Base-by-base conservation (phyloP, 2,888 invertebrate species). In the Mesorhabditis sp. region DNA sequence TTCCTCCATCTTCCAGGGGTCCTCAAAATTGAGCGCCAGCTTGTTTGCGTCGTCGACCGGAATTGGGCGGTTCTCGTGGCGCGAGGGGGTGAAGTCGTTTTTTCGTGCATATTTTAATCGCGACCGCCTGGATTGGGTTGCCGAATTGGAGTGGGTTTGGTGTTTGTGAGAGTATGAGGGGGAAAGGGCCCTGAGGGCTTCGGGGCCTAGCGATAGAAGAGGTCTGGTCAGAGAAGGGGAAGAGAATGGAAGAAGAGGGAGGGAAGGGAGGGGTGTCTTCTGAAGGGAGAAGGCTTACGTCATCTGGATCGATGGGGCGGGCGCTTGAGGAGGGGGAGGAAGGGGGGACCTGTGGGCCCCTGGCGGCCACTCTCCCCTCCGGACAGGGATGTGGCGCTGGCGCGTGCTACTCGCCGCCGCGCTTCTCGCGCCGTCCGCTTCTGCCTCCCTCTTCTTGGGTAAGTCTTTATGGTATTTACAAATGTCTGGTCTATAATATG, bases 391-490 rank as follows among this genome's bases (percentile, higher is more conserved):
- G 58, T 50, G 58, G 58, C 58, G 58, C 58, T 13, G 7, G 10
- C 58, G 58, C 58, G 58, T 50, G 58, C 58, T 50, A 50, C 10
- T 50, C 58, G 58, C 58, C 58, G n/a, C 58, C 58, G 58, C n/a
- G 7, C 58, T 50, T n/a, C 58, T 50, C n/a, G 58, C 58, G 58
- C n/a, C 10, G 10, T n/a, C 58, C n/a, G 58, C 58, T 50, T 13
- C 10, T n/a, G 58, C 58, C 58, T 13, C 10, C 50, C n/a, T 50
- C 7, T 50, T 50, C n/a, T 10, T n/a, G n/a, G 58, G 58, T 50
- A 13, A n/a, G 58, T 50, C 1, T 50, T n/a, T 13, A 50, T 10
- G 1, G 7, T 10, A 50, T 50, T 13, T 50, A 2, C 7, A 2
- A n/a, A 10, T 50, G 7, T 50, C 0, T 13, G 7, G 7, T 2